Conservation (phyloP, 2,113 vertebrate genomes). For the Podarcis raffonei region DNA sequence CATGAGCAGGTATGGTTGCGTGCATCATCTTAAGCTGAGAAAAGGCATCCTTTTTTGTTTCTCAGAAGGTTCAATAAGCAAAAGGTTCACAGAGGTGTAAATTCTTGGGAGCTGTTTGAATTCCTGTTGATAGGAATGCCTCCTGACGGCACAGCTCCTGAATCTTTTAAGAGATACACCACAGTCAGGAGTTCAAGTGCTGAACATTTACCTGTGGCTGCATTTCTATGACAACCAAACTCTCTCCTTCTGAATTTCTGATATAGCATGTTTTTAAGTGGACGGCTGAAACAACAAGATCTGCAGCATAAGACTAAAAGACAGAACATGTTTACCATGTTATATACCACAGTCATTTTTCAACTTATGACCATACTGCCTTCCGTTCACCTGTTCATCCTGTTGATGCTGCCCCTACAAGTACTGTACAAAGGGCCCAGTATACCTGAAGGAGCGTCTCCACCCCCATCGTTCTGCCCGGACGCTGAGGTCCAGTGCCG, state of each 20-base stretch:
- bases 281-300: neutral
- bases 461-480: too few relatives aligned
- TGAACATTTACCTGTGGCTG: neutral
- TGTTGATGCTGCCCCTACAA: neutral
- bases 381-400: neutral
- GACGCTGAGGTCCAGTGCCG: too few relatives aligned
- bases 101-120: neutral
- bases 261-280: neutral
- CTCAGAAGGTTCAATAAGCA: neutral
- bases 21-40: accelerated
- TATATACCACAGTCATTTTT: neutral
- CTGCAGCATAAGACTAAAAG: neutral
- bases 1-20: neutral
- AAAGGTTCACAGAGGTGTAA: neutral
- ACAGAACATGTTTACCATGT: neutral
- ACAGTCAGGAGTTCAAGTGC: neutral
- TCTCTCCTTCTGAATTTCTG: neutral
- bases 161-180: neutral
- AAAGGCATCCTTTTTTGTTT: neutral
- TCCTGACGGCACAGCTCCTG: neutral
- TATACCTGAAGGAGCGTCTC: too few relatives aligned
- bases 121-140: neutral
- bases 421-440: too few relatives aligned
- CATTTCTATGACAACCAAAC: neutral
- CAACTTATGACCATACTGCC: neutral